A percentile compares a stretch with the other conserved stretches of the same genome.
Evolutionary conservation across 2,113 vertebrate genomes (phyloP).

Genomic region (Mionectes macconnelli): DNA sequence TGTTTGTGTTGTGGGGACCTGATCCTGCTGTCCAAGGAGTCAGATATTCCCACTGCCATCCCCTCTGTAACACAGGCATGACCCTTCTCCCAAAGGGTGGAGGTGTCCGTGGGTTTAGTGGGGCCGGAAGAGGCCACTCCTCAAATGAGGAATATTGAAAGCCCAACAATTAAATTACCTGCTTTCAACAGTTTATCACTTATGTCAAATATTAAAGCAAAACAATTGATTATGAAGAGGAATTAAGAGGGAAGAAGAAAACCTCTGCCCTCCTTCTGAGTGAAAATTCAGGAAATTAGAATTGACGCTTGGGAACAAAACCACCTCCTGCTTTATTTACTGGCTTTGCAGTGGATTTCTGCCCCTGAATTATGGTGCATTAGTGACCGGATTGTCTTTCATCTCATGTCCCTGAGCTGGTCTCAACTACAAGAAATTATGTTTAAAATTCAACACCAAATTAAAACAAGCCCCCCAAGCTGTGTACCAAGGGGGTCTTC

Average conservation of each 20-base stretch:
- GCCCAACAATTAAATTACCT: neutral
- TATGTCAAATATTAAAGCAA: neutral
- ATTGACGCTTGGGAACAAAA: neutral
- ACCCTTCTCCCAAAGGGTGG: neutral
- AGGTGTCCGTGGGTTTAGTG: neutral
- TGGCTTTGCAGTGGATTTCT: constrained; percentile 29
- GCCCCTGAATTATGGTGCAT: constrained; percentile 24
- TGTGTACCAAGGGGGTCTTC: neutral
- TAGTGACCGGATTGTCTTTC: constrained; percentile 49
- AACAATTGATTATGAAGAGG: neutral
- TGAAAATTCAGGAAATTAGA: constrained; percentile 16
- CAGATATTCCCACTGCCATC: neutral
- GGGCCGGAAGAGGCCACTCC: neutral
- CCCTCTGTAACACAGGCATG: accelerated
- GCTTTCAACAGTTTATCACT: neutral
- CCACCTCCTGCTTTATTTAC: neutral
- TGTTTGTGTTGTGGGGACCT: neutral
- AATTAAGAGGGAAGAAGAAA: neutral
- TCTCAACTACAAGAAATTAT: constrained; percentile 13
- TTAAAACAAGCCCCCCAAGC: neutral
- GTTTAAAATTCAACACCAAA: constrained; percentile 50
- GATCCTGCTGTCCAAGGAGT: neutral
- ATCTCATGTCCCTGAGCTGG: neutral
- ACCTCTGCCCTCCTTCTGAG: neutral
- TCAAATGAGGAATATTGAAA: neutral